Evolutionary conservation across 2,113 vertebrate species (phyloP).

Genomic region (Lates calcarifer): DNA sequence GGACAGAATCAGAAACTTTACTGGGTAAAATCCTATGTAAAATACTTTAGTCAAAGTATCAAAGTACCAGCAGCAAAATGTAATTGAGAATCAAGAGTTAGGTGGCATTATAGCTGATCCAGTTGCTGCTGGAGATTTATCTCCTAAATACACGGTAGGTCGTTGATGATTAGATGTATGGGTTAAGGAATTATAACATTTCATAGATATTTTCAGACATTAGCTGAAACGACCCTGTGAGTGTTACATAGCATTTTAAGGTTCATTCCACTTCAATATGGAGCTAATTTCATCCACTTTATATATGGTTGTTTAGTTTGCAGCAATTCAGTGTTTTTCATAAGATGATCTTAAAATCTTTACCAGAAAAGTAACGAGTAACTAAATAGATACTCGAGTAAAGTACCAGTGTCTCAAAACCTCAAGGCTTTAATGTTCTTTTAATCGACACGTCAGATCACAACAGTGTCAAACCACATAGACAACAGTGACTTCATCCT

Average conservation of each 20-base stretch:
- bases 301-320: not conserved
- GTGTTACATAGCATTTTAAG: not conserved
- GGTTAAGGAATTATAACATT: not conserved
- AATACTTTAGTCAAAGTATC: not conserved
- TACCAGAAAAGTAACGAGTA: conserved; percentile 1
- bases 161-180: not conserved
- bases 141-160: not conserved
- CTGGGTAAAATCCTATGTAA: not conserved
- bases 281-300: not conserved
- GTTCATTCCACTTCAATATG: not conserved
- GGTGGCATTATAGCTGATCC: too few species aligned
- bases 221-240: not conserved
- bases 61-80: too few species aligned
- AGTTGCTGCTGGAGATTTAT: too few species aligned
- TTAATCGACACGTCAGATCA: not conserved
- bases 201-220: too few species aligned
- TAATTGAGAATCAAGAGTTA: too few species aligned
- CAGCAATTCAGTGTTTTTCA: not conserved
- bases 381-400: not conserved
- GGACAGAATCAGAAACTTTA: conserved; percentile 18
- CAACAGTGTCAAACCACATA: not conserved
- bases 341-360: not conserved
- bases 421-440: too few species aligned
- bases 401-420: too few species aligned
- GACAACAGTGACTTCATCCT: not conserved